These are phyloP conservation scores for Protonibea diacanthus DNA, from an alignment of 2,797 vertebrate genomes.

Conservation along the genomic window DNA sequence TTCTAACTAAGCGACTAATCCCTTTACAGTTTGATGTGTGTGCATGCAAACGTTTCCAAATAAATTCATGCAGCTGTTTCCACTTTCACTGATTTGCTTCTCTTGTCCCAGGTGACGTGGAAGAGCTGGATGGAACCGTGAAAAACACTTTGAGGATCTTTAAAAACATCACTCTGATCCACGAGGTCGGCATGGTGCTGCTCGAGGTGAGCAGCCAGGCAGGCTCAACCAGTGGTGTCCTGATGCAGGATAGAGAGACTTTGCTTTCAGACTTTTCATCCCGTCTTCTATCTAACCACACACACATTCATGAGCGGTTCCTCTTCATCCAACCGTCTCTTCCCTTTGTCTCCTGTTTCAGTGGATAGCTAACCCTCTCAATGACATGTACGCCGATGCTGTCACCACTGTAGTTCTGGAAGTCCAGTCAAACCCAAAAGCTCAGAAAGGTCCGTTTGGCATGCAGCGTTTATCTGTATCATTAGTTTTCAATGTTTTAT, in stretches of 20 bases:
- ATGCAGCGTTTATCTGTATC: neutral
- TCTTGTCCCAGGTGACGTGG: conserved; percentile 87
- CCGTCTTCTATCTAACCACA: no score
- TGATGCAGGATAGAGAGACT: neutral
- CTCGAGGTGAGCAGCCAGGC: conserved; percentile 86
- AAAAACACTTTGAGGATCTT: conserved; percentile 91
- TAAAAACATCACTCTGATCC: conserved; percentile 90
- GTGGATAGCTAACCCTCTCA: conserved; percentile 95
- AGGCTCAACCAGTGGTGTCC: neutral
- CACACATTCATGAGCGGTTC: neutral
- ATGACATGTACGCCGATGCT: conserved; percentile 95
- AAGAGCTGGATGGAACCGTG: conserved; percentile 92
- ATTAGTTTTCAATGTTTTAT: neutral
- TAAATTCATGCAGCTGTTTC: neutral
- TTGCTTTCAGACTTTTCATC: neutral
- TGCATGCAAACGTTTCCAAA: neutral
- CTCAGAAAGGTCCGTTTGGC: conserved; percentile 89
- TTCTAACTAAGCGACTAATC: neutral
- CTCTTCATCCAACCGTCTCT: neutral
- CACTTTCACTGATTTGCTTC: no score
- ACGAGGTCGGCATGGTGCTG: conserved; percentile 90
- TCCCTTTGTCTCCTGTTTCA: conserved; percentile 57
- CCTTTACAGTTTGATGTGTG: neutral
- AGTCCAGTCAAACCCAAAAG: conserved; percentile 94
- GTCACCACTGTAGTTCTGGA: conserved; percentile 93